Percentiles rank a stretch among this genome's conserved stretches.
Evolutionary conservation across 2,888 invertebrate genomes (phyloP).

Genomic region (Caenorhabditis drosophilae): DNA sequence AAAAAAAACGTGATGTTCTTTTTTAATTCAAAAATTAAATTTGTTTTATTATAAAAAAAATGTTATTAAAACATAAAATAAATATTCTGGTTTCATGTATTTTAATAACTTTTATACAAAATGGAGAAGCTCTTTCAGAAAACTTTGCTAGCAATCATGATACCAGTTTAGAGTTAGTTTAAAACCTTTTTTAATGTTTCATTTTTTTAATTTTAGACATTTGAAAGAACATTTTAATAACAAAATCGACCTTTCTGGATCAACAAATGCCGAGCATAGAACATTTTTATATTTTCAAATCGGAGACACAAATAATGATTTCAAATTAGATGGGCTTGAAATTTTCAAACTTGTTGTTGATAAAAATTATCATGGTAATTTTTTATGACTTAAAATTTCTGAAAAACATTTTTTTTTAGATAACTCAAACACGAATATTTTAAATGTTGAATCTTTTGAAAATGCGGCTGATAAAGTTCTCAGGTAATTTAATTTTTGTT

Average conservation of each 20-base stretch:
- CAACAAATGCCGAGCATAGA: not conserved
- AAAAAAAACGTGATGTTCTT: not conserved
- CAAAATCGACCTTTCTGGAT: conserved; percentile 17
- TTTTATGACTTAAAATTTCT: too few species aligned
- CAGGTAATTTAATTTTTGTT: conserved; percentile 1
- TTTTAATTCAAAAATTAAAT: not conserved
- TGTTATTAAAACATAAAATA: conserved; percentile 9
- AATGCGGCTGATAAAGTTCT: conserved; percentile 20
- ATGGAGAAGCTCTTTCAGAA: too few species aligned
- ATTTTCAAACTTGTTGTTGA: conserved; percentile 17
- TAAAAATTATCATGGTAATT: not conserved
- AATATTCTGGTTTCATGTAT: too few species aligned
- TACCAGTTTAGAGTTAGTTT: conserved; percentile 24
- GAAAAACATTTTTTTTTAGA: too few species aligned
- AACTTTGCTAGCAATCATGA: conserved; percentile 7
- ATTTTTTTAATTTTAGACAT: conserved; percentile 12
- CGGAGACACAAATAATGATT: conserved; percentile 22
- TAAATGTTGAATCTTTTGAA: conserved; percentile 12
- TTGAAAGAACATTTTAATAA: conserved; percentile 23
- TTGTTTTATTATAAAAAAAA: not conserved
- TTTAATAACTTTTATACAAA: too few species aligned
- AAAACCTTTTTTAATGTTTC: not conserved
- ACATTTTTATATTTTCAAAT: conserved; percentile 6
- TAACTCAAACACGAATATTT: conserved; percentile 1
- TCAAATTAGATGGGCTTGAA: conserved; percentile 21